Base-by-base conservation (phyloP, 2,888 invertebrate species). In the Pharmacophagus antenor region DNA sequence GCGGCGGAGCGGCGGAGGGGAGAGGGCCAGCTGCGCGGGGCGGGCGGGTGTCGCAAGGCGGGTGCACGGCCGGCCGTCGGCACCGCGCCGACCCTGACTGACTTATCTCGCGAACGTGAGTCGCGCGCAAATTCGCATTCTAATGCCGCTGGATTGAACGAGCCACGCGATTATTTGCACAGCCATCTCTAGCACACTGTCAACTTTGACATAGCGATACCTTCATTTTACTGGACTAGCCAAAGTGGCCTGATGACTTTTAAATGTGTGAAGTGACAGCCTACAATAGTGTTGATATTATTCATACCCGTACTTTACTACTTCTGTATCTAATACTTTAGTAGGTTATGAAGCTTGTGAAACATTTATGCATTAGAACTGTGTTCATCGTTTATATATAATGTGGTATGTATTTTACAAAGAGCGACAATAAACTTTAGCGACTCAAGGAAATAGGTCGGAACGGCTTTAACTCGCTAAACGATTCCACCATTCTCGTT, bases 21-120 rank as follows among this genome's bases (percentile, higher is more conserved):
- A 3, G 25, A 3, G 62, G 67, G 60, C 62, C 72, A 70, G 53
- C 64, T 63, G 68, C 66, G 69, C 42, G 71, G 72, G 73, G 73
- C 72, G 69, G 66, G 69, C 71, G 79, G 80, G 85, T 82, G 84
- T 84, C 80, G 84, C 83, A 80, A 70, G 70, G 70, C 72, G 88
- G 86, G 89, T 88, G 88, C 89, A 89, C 74, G 90, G 90, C 87
- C 89, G 89, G 88, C 81, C 89, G 81, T 88, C 89, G 88, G 89
- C 89, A 86, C 88, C 85, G 84, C 81, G 74, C 71, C 89, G 89
- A 89, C 90, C 89, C 89, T 90, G 90, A 90, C 90, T 89, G 85
- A 90, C 89, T 89, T 90, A 88, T 86, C 88, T 88, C 81, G 80
- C 84, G 79, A 88, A 85, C 87, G 88, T 86, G 88, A 85, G 80